Conservation (phyloP, 2,113 vertebrate genomes). For the Psephotus haematonotus region DNA sequence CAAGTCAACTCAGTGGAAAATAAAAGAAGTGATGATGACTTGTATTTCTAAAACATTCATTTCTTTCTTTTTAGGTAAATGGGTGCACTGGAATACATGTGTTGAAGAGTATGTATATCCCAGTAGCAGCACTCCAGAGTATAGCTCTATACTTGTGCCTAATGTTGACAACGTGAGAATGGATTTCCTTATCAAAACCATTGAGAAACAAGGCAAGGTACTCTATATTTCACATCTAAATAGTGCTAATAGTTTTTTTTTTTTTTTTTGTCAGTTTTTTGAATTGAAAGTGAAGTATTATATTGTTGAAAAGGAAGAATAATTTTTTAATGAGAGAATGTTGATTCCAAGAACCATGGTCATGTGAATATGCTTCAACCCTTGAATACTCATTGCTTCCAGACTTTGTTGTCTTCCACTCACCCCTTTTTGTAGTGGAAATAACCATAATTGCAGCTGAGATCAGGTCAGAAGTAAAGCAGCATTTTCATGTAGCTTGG, state of each 20-base stretch:
- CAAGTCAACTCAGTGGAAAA: background rate
- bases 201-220: conserved; percentile 95
- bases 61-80: conserved; percentile 78
- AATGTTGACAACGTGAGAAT: conserved; percentile 94
- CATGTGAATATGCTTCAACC: background rate
- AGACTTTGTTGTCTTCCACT: background rate
- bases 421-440: background rate
- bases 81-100: conserved; percentile 87
- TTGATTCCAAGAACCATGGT: background rate
- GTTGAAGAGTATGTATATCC: conserved; percentile 93
- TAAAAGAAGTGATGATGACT: background rate
- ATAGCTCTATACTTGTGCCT: conserved; percentile 91
- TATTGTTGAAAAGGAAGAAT: background rate
- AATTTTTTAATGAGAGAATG: background rate
- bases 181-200: conserved; percentile 90
- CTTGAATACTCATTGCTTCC: background rate
- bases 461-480: background rate
- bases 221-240: background rate
- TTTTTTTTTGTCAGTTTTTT: background rate
- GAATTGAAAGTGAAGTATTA: background rate
- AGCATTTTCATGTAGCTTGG: background rate
- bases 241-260: background rate
- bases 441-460: background rate
- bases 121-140: conserved; percentile 80
- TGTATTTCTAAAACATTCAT: background rate